These are phyloP conservation scores for Poecilia velifera DNA, from an alignment of 2,797 vertebrate genomes.

Conservation along the genomic window DNA sequence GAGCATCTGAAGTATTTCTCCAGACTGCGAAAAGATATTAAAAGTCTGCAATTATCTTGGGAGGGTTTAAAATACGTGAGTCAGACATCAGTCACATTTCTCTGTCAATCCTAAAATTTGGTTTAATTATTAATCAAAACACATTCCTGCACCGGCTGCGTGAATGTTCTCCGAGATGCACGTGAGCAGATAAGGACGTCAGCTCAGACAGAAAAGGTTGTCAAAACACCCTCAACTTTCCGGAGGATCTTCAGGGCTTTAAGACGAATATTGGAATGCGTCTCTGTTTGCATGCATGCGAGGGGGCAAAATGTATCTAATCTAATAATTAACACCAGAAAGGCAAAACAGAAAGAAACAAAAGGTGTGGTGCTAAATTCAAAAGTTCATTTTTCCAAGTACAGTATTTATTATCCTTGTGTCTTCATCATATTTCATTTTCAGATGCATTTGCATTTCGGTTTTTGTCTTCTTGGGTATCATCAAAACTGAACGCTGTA, in stretches of 20 bases:
- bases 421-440: slow-evolving; percentile 17
- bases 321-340: slow-evolving; percentile 37
- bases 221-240: slow-evolving; percentile 68
- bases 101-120: slow-evolving; percentile 73
- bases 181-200: slow-evolving; percentile 62
- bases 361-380: neutral
- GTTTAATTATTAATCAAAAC: slow-evolving; percentile 79
- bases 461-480: neutral
- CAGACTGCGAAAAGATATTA: slow-evolving; percentile 80
- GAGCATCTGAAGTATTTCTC: slow-evolving; percentile 72
- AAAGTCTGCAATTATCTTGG: slow-evolving; percentile 65
- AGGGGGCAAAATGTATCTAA: slow-evolving; percentile 54
- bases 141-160: slow-evolving; percentile 74
- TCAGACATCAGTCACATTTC: slow-evolving; percentile 74
- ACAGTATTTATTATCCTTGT: slow-evolving; percentile 6
- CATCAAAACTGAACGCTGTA: neutral
- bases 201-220: slow-evolving; percentile 46
- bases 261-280: slow-evolving; percentile 48
- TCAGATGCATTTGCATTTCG: slow-evolving; percentile 4
- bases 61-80: slow-evolving; percentile 65
- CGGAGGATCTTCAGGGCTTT: slow-evolving; percentile 39
- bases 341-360: slow-evolving; percentile 1
- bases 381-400: slow-evolving; percentile 13
- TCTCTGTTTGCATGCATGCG: slow-evolving; percentile 51
- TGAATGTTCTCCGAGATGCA: slow-evolving; percentile 58